Base-by-base conservation (phyloP, 1,140 invertebrate genomes). In the Aphis gossypii region DNA sequence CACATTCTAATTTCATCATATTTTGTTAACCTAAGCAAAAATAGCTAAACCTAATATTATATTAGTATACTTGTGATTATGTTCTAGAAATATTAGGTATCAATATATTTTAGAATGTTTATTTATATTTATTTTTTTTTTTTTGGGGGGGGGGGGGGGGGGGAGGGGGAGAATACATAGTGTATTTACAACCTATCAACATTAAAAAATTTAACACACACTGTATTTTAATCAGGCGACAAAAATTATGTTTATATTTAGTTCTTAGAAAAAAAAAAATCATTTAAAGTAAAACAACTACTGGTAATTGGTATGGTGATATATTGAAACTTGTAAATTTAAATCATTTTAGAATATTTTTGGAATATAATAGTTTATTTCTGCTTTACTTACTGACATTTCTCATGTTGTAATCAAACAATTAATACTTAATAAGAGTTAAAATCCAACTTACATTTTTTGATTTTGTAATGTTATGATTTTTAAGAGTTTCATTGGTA, bases 401-500 rank as follows among this genome's bases (percentile, higher is more conserved):
- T 1, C 14, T 68, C 30, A 1, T 14, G 30, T 68, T 68, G 4
- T 68, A n/a, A n/a, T n/a, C 5, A 4, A n/a, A 68, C 1, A 76
- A 18, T n/a, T 76, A 76, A 90, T 91, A 87, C 68, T 94, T 93
- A 88, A 56, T 83, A 30, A 86, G 5, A 46, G 25, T 51, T 35
- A 51, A 51, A 88, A 88, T 51, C 88, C 86, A 90, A 91, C 94
- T 92, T 94, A 94, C 94, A 93, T 94, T 94, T 86, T 95, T 94
- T 4, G 94, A 95, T 56, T 95, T 95, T 2, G 95, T 96, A 51
- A 96, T 96, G 86, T 96, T 96, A 93, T 96, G 95, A 38, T 96
- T 94, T 0, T 94, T 89, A 30, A 96, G 94, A 0, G 95, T 96
- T 38, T 95, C 95, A 93, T 96, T 96, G 3, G 94, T 95, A 21